phyloP scores from a whole-genome alignment of 2,113 vertebrate species.

The Acanthisitta chloris region DNA sequence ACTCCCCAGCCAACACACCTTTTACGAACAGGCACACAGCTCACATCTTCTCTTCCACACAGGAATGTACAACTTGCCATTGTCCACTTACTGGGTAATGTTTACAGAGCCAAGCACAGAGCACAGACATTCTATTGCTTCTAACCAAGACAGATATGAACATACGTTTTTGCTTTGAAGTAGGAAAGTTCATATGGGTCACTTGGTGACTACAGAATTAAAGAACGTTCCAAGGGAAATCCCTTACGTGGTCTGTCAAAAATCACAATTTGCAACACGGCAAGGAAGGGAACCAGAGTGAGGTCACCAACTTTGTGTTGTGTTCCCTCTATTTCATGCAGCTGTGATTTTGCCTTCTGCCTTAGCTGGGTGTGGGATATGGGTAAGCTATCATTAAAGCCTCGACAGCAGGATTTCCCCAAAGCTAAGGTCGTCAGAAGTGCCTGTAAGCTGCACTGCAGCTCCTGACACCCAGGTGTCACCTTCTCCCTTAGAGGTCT shows the following conservation, averaged over 20 bases:
- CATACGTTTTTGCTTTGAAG: not conserved
- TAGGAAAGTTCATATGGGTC: not conserved
- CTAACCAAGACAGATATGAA: not conserved
- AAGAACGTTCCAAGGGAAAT: not conserved
- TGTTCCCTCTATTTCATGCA: not conserved
- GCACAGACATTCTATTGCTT: not conserved
- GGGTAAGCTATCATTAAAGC: not conserved
- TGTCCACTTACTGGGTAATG: not conserved
- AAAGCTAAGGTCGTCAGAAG: not conserved
- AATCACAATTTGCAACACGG: not conserved
- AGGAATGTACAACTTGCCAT: not conserved
- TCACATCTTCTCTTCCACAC: not conserved
- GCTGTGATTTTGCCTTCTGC: not conserved
- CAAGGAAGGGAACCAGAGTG: not conserved
- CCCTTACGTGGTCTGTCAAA: not conserved
- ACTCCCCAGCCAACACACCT: not conserved
- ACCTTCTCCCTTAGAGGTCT: not conserved
- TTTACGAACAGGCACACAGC: not conserved
- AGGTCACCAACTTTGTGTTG: not conserved
- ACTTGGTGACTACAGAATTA: not conserved
- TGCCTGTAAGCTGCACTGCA: not conserved
- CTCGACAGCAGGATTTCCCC: not conserved
- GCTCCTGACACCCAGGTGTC: slow-evolving; percentile 8
- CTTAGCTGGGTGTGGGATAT: not conserved
- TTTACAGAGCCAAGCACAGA: not conserved